Evolutionary conservation across 2,888 invertebrate genomes (phyloP), one percentile per base, ranked within the genome.

Genomic region (Ephialtes manifestator): DNA sequence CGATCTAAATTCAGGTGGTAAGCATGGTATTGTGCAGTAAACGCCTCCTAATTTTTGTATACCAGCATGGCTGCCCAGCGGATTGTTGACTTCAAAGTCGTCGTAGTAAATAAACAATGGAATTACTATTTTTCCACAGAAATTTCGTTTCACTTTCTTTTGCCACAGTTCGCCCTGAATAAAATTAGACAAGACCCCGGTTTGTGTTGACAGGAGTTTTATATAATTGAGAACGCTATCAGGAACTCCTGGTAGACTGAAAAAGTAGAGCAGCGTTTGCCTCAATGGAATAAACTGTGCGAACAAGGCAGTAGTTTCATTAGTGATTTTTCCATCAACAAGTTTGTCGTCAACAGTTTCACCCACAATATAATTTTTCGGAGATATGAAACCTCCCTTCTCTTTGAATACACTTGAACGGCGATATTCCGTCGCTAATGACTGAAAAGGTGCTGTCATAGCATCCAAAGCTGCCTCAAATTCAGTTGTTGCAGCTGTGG

Each of bases 81-180:
- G 67, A 46, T 83, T 83, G 20, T 76, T 75, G 4, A 75, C 63
- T 24, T 75, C 75, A 51, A 75, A 75, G 11, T 65, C 63, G 28
- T 65, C 65, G 35, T 10, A 53, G 53, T 53, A 53, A n/a, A 51
- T n/a, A n/a, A n/a, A 18, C 1, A 53, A 53, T 7, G 53, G 53
- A 18, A 20, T 20, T 18, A 53, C 53, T 4, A 18, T 53, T 53
- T 18, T 53, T 7, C 53, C 20, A 20, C 53, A 5, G 20, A 53
- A 53, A 53, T 20, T 18, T 5, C 18, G 8, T 53, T 35, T 35
- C 35, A 20, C 20, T 53, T 53, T 53, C 18, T 53, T 10, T 15
- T 13, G 20, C 53, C 20, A 53, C 8, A 7, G 53, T 53, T 20
- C 53, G 8, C 20, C 53, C 20, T 53, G 53, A 53, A 53, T 53